These are phyloP conservation scores for Euwallacea similis DNA, from an alignment of 1,140 invertebrate species.

Conservation along the genomic window DNA sequence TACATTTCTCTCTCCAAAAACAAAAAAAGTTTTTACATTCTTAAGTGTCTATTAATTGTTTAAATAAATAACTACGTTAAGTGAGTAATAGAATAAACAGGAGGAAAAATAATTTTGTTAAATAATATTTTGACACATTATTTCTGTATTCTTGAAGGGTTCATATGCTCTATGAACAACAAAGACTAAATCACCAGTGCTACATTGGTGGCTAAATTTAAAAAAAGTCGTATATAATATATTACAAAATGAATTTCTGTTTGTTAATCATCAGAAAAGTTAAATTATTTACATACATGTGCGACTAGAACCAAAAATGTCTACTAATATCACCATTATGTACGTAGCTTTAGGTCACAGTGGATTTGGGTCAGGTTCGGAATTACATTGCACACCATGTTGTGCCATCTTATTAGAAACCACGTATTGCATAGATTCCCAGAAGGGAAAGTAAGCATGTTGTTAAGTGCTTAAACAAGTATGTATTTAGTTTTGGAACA, in stretches of 20 bases:
- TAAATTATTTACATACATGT: background rate
- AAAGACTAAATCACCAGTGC: background rate
- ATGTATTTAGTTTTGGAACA: too few relatives aligned
- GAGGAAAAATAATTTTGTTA: background rate
- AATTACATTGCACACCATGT: too few relatives aligned
- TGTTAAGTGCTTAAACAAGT: too few relatives aligned
- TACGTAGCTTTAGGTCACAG: background rate
- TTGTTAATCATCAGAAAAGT: conserved; percentile 11
- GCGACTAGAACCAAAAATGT: conserved; percentile 7
- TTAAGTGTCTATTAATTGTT: background rate
- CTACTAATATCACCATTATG: background rate
- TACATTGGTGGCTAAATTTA: background rate
- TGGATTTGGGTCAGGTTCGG: background rate
- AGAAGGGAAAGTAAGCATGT: too few relatives aligned
- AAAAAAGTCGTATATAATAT: background rate
- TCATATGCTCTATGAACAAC: background rate
- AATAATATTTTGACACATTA: background rate
- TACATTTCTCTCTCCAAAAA: background rate
- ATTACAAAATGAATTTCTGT: conserved; percentile 13
- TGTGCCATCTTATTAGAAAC: too few relatives aligned
- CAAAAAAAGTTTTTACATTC: background rate
- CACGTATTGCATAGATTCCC: too few relatives aligned
- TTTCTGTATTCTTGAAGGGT: background rate
- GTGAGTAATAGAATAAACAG: conserved; percentile 3
- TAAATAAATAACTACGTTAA: conserved; percentile 2